These are phyloP conservation scores for Colletes latitarsis DNA, from an alignment of 1,140 invertebrate species.

Conservation along the genomic window DNA sequence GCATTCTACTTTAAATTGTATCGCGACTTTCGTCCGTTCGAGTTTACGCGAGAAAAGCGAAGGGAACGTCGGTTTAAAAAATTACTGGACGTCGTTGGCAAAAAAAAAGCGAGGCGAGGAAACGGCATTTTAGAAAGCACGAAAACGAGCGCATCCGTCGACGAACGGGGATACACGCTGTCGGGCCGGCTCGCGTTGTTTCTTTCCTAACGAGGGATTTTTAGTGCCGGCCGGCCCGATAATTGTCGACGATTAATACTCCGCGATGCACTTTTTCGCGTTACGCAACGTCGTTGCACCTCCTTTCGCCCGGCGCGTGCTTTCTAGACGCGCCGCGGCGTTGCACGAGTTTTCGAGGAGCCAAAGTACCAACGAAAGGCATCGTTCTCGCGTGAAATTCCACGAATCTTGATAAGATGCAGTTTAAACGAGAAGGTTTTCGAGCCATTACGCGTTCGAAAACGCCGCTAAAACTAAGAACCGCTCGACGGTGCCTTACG, in stretches of 20 bases:
- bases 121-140: constrained; percentile 25
- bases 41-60: too few relatives aligned
- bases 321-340: constrained; percentile 36
- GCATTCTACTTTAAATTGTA: too few relatives aligned
- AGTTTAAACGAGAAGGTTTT: constrained; percentile 14
- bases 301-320: constrained; percentile 36
- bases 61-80: not conserved
- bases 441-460: not conserved
- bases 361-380: constrained; percentile 8
- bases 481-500: not conserved
- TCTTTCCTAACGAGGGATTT: constrained; percentile 5
- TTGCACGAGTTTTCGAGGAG: constrained; percentile 11
- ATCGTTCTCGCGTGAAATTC: constrained; percentile 30
- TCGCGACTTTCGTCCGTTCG: too few relatives aligned
- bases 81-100: not conserved
- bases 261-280: constrained; percentile 47
- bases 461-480: not conserved
- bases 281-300: constrained; percentile 53
- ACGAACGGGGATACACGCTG: not conserved
- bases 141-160: not conserved
- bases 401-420: constrained; percentile 38
- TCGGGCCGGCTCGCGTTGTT: not conserved
- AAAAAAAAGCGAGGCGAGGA: not conserved
- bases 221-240: not conserved
- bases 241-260: constrained; percentile 44